Conservation (phyloP, 2,888 invertebrate genomes). For the Gandaritis pyraliata region DNA sequence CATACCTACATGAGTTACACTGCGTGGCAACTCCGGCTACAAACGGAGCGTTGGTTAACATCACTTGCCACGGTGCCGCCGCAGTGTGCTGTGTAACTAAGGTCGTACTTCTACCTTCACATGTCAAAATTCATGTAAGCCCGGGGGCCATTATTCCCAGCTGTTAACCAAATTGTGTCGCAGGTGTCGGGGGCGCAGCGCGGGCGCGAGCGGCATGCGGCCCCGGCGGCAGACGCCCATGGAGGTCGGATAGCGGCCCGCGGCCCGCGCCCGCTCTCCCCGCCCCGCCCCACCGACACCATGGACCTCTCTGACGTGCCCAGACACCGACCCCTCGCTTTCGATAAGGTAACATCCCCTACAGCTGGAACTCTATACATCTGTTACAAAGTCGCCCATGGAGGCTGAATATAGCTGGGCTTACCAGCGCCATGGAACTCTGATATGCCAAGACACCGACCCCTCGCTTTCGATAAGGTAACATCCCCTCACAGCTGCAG, state of each 20-base stretch:
- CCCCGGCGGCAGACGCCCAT: constrained; percentile 93
- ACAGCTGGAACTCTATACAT: not conserved
- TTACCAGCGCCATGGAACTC: not conserved
- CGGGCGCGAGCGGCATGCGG: constrained; percentile 93
- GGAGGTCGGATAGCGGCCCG: constrained; percentile 91
- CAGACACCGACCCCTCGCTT: constrained; percentile 87
- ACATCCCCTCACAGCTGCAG: not conserved
- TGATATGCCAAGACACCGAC: not conserved
- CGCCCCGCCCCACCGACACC: constrained; percentile 87
- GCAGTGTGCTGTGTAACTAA: too few species aligned
- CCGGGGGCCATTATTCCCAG: too few species aligned
- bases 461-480: constrained; percentile 1
- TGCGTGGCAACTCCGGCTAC: too few species aligned
- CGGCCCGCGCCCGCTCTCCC: constrained; percentile 86
- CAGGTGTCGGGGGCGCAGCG: constrained; percentile 91
- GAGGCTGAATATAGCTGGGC: not conserved
- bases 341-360: constrained; percentile 86
- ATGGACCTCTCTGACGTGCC: constrained; percentile 83
- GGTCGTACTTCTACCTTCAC: too few species aligned
- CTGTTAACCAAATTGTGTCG: constrained; percentile 14
- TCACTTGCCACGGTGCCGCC: too few species aligned
- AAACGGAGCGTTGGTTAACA: too few species aligned
- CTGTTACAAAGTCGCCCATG: not conserved
- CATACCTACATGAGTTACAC: too few species aligned
- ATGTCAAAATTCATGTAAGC: too few species aligned